Evolutionary conservation across 2,888 invertebrate genomes (phyloP).

Genomic region (Chrysopilus asiliformis): DNA sequence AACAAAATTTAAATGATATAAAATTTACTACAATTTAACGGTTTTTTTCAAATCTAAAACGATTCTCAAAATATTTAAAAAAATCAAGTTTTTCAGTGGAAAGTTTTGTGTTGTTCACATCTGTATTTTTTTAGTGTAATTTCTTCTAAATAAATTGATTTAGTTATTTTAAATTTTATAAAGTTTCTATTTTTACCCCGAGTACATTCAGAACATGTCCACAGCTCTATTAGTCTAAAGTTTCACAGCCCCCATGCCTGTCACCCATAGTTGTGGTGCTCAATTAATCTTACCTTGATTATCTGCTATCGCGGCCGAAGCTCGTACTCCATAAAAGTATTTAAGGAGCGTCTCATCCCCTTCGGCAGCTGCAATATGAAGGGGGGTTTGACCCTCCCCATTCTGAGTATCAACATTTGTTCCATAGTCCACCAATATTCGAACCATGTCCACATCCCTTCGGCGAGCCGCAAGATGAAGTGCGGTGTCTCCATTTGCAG

Average conservation of each 20-base stretch:
- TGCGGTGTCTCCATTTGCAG: conserved; percentile 82
- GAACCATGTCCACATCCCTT: conserved; percentile 84
- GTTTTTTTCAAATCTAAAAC: too few relatives aligned
- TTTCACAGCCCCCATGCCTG: background rate
- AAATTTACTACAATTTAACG: too few relatives aligned
- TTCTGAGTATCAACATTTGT: conserved; percentile 86
- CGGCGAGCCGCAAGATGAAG: conserved; percentile 89
- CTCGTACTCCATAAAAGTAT: conserved; percentile 88
- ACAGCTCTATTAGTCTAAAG: background rate
- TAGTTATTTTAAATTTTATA: too few relatives aligned
- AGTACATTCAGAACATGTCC: too few relatives aligned
- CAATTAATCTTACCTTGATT: conserved; percentile 54
- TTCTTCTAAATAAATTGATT: too few relatives aligned
- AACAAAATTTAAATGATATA: too few relatives aligned
- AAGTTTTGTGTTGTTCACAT: too few relatives aligned
- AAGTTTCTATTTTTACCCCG: too few relatives aligned
- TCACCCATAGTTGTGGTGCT: background rate
- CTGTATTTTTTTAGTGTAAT: too few relatives aligned
- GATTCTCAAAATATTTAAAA: too few relatives aligned
- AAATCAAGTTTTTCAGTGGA: too few relatives aligned
- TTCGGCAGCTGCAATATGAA: conserved; percentile 91
- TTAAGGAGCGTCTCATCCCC: conserved; percentile 92
- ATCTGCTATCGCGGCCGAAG: conserved; percentile 88
- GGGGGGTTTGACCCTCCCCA: conserved; percentile 83
- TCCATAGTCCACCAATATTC: conserved; percentile 85